A percentile compares a stretch with the other conserved stretches of the same genome.
Evolutionary conservation across 2,888 invertebrate genomes (phyloP).

Genomic region (Drosophila multiciliata): DNA sequence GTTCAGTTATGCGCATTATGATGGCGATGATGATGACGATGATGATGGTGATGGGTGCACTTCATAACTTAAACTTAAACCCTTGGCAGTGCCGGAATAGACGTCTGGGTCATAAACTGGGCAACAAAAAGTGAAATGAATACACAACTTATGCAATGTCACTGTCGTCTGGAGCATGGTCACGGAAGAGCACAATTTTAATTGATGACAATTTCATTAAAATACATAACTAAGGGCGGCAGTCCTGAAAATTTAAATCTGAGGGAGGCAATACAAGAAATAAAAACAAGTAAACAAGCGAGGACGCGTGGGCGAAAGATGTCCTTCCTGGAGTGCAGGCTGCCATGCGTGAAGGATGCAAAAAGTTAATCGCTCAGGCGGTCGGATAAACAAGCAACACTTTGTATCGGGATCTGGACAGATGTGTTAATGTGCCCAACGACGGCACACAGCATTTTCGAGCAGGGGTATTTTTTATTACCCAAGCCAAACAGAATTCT

Average conservation of each 20-base stretch:
- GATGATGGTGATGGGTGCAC: slow-evolving; percentile 25
- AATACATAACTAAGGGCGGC: slow-evolving; percentile 48
- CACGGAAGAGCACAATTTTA: slow-evolving; percentile 78
- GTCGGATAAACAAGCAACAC: slow-evolving; percentile 60
- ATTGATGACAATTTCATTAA: slow-evolving; percentile 84
- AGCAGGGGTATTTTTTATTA: slow-evolving; percentile 76
- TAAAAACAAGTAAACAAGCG: slow-evolving; percentile 64
- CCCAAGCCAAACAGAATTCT: slow-evolving; percentile 42
- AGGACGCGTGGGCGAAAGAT: slow-evolving; percentile 53
- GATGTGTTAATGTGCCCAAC: slow-evolving; percentile 71
- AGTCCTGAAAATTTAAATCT: slow-evolving; percentile 51
- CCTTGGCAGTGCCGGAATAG: slow-evolving; percentile 53
- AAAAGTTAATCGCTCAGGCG: slow-evolving; percentile 83
- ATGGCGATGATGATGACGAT: slow-evolving; percentile 20
- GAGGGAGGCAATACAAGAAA: slow-evolving; percentile 28
- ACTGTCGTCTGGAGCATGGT: slow-evolving; percentile 64
- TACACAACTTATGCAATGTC: slow-evolving; percentile 61
- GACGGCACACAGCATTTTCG: slow-evolving; percentile 6
- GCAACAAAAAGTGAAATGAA: slow-evolving; percentile 33
- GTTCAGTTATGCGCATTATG: slow-evolving; percentile 69
- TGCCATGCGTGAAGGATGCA: slow-evolving; percentile 74
- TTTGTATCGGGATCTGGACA: slow-evolving; percentile 70
- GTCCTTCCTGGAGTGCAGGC: slow-evolving; percentile 24
- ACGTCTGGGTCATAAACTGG: slow-evolving; percentile 70
- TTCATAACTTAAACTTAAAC: slow-evolving; percentile 58